Base-by-base conservation (phyloP, 1,140 invertebrate genomes). In the Pachyrhynchus sulphureomaculatus region DNA sequence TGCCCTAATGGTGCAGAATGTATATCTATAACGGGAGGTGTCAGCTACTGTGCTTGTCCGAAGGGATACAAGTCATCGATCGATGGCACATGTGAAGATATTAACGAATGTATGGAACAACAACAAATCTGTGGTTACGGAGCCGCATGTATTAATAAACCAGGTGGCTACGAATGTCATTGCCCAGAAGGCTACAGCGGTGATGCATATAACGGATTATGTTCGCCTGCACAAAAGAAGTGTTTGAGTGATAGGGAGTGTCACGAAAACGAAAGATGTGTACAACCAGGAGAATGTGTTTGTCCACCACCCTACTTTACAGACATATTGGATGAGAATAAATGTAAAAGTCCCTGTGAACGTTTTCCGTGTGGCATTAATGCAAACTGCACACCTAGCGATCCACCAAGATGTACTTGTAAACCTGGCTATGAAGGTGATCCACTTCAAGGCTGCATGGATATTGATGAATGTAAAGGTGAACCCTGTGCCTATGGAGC, bases 281-380 rank as follows among this genome's bases (percentile, higher is more conserved):
- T 93, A 9, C 89, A 94, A 73, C 91, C 92, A 0, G 93, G 91
- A 1, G 87, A 92, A 78, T 95, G 92, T 72, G 83, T 93, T 2
- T 95, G 92, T 75, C 90, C 89, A 20, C 90, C 91, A 15, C 93
- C 92, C 0, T 95, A 88, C 76, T 94, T 91, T 74, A 84, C 88
- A 17, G 91, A 94, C 74, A 82, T 85, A 12, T 77, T 82, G 21
- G 88, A 93, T 72, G 86, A 86, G 33, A 90, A 91, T 72, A 86
- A 88, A 70, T 95, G 92, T 75, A 94, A 93, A 78, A 94, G 88
- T 82, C 91, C 91, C 4, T 93, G 91, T 72, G 89, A 93, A 73
- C 81, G 90, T 48, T 93, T 90, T 74, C 85, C 88, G 1, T 97
- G 95, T 72, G 93, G 94, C 13, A 86, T 92, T n/a, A 96, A 96